phyloP scores from a whole-genome alignment of 2,888 invertebrate species.

The Conchocele bisecta region DNA sequence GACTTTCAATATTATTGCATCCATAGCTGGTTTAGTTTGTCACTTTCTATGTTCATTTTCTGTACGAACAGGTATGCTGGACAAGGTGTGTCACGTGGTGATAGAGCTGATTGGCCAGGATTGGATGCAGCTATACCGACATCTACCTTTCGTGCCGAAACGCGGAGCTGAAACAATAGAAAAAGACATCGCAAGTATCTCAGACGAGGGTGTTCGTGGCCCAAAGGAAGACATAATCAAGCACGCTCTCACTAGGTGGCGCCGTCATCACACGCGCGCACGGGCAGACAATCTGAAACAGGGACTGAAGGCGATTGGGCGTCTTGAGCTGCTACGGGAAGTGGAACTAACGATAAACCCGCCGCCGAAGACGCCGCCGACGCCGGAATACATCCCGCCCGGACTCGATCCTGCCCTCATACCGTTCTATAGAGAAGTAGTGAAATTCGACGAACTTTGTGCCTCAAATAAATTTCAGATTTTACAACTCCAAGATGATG shows the following conservation, averaged over 20 bases:
- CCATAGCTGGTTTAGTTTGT: background rate
- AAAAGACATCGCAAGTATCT: slow-evolving; percentile 71
- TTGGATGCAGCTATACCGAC: slow-evolving; percentile 75
- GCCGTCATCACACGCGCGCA: slow-evolving; percentile 75
- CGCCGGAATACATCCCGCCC: slow-evolving; percentile 65
- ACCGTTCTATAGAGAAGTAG: slow-evolving; percentile 73
- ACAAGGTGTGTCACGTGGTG: slow-evolving; percentile 69
- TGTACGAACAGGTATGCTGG: slow-evolving; percentile 74
- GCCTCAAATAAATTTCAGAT: slow-evolving; percentile 62
- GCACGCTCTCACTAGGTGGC: slow-evolving; percentile 73
- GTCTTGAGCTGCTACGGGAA: slow-evolving; percentile 62
- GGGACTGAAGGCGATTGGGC: slow-evolving; percentile 64
- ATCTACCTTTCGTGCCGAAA: slow-evolving; percentile 75
- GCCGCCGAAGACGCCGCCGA: slow-evolving; percentile 59
- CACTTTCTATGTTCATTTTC: slow-evolving; percentile 2
- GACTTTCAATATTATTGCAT: too few species aligned
- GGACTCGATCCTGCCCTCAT: slow-evolving; percentile 71
- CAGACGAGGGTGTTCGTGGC: slow-evolving; percentile 61
- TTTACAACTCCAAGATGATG: slow-evolving; percentile 37
- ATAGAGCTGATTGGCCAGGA: slow-evolving; percentile 69
- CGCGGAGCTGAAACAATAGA: slow-evolving; percentile 75
- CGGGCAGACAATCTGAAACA: slow-evolving; percentile 73
- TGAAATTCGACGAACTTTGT: slow-evolving; percentile 72
- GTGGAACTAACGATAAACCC: slow-evolving; percentile 69
- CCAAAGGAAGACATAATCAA: slow-evolving; percentile 57